Conservation (phyloP, 2,113 vertebrate genomes). For the Hoplias malabaricus region DNA sequence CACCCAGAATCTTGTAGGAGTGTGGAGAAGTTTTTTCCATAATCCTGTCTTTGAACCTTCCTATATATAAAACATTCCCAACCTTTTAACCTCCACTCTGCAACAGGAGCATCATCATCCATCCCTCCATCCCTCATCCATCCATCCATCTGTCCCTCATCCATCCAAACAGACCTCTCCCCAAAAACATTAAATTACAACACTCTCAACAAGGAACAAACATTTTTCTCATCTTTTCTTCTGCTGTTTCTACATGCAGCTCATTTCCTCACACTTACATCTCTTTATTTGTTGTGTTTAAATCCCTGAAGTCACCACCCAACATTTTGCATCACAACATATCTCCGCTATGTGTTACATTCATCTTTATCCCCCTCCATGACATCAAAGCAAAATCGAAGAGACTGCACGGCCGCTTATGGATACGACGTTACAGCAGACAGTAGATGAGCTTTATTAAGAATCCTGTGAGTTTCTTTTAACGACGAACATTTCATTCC, state of each 20-base stretch:
- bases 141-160: too few relatives aligned
- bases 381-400: conserved; percentile 25
- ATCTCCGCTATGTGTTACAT: neutral
- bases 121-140: too few relatives aligned
- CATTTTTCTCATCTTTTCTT: neutral
- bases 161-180: too few relatives aligned
- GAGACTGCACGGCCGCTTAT: neutral
- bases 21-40: too few relatives aligned
- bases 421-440: neutral
- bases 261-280: neutral
- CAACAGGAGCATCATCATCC: too few relatives aligned
- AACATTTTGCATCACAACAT: neutral
- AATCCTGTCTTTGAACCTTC: too few relatives aligned
- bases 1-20: too few relatives aligned
- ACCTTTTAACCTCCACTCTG: too few relatives aligned
- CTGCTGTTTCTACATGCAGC: neutral
- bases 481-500: neutral
- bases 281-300: neutral
- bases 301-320: conserved; percentile 28
- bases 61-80: too few relatives aligned
- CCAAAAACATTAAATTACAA: too few relatives aligned
- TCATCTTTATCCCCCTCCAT: conserved; percentile 3
- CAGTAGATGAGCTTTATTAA: neutral
- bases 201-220: neutral
- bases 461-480: too few relatives aligned